Base-by-base conservation (phyloP, 2,888 invertebrate species). In the Graphium colonna region DNA sequence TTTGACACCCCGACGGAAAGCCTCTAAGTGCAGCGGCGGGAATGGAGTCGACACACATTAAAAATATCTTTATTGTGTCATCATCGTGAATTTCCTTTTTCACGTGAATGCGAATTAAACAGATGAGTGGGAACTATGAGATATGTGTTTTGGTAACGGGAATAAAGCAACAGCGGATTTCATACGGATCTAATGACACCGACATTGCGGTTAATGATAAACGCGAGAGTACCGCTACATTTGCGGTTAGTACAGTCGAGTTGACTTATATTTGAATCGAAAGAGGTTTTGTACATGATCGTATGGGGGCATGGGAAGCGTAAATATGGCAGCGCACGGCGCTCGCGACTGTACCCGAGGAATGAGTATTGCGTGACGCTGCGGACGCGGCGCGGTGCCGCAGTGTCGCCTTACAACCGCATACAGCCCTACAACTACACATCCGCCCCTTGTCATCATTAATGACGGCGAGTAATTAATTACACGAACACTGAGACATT, bases 381-480 rank as follows among this genome's bases (percentile, higher is more conserved):
- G 70, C 68, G 64, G 43, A 49, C 46, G 53, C 58, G 55, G 44
- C 55, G 59, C 46, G 52, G 50, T 57, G 61, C 51, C 60, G 50
- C 63, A 66, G 73, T 72, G 67, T 79, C 73, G 65, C 62, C 44
- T 49, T 53, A 33, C 54, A 2, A 50, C 31, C 40, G 51, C 67
- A 75, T 74, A 68, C 49, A 53, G 44, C 53, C 48, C 68, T 63
- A 56, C 67, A 56, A 55, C 59, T 59, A 63, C 65, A 65, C 62
- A 62, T 60, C 67, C 68, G 73, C 69, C 76, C 61, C 76, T 69
- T 71, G 74, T 77, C 76, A 73, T 77, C 76, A 78, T 77, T 75
- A 80, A 78, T 73, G 73, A 77, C 77, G 72, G 65, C 64, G 61
- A 60, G 71, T 77, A 77, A 83, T 82, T 83, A 82, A 83, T 82